Base-by-base conservation (phyloP, 2,888 invertebrate species). In the Ichneumoninae sp. region DNA sequence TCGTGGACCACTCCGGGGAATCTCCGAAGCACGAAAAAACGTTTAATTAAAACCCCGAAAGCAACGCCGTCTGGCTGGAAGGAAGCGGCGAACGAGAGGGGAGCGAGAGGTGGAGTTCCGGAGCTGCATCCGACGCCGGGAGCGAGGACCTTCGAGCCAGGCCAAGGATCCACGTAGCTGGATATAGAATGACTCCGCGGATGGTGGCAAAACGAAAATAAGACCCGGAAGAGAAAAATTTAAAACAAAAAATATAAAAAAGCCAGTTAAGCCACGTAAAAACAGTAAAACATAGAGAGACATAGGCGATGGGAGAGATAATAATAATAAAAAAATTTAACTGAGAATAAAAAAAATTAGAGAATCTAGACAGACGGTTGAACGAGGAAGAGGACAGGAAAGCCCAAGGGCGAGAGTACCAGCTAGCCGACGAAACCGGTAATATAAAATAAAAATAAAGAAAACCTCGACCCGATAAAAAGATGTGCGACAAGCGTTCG, bases 401-500 rank as follows among this genome's bases (percentile, higher is more conserved):
- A 73, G 26, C 73, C 47, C n/a, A 26, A 44, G 71, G 73, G 44
- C 26, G 30, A 73, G 60, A 44, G 44, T 63, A 44, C 26, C 52
- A 44, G n/a, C 44, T 5, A n/a, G 73, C 54, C 22, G 54, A 54
- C 54, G 22, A 52, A n/a, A 57, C 57, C 26, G 26, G 13, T 4
- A 13, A 57, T 13, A 26, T 26, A 60, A 26, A 60, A 60, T 22
- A 19, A 44, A 54, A 44, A 26, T 1, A 26, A 54, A 33, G 10
- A 3, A 57, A 60, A 68, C 16, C 52, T 30, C 65, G 40, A 70
- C 75, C 22, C 69, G 75, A 85, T 74, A 83, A 74, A 83, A 89
- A 88, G 85, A 93, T 92, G 91, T 92, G 91, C 86, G 92, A 93
- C 87, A 90, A 92, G 81, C 88, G 89, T 54, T 82, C 89, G 70